phyloP scores from a whole-genome alignment of 2,888 invertebrate genomes.

The Polydrusus tereticollis region DNA sequence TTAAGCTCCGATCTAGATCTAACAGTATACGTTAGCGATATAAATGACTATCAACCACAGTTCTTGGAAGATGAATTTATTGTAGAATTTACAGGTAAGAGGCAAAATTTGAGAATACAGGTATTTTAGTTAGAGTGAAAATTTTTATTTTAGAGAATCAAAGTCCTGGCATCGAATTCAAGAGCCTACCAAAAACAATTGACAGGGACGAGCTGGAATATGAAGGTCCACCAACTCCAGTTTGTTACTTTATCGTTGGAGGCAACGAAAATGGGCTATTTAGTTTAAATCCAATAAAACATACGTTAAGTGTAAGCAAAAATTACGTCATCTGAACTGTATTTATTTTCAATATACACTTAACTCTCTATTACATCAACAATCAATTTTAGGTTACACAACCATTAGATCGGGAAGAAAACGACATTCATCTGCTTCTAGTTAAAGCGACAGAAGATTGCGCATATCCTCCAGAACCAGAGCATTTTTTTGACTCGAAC shows the following conservation, averaged over 20 bases:
- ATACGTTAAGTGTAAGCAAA: slow-evolving; percentile 74
- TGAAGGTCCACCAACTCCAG: slow-evolving; percentile 80
- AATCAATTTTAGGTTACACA: slow-evolving; percentile 67
- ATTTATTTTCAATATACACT: no score
- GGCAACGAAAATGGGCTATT: slow-evolving; percentile 84
- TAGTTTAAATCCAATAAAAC: slow-evolving; percentile 78
- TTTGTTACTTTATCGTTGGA: slow-evolving; percentile 93
- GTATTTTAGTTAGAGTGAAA: background rate
- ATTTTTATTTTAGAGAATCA: slow-evolving; percentile 69
- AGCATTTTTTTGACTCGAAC: slow-evolving; percentile 70
- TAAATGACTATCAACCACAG: slow-evolving; percentile 90
- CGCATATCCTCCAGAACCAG: slow-evolving; percentile 69
- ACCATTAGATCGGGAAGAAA: slow-evolving; percentile 82
- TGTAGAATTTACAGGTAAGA: slow-evolving; percentile 79
- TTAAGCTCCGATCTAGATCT: slow-evolving; percentile 89
- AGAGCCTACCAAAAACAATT: slow-evolving; percentile 83
- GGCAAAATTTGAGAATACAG: background rate
- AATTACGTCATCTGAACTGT: no score
- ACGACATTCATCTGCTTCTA: slow-evolving; percentile 77
- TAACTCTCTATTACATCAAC: no score
- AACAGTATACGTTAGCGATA: slow-evolving; percentile 88
- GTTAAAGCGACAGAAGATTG: slow-evolving; percentile 90
- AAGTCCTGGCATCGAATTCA: slow-evolving; percentile 74
- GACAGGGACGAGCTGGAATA: slow-evolving; percentile 90
- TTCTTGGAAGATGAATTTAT: slow-evolving; percentile 80